Base-by-base conservation (phyloP, 2,797 vertebrate species). In the Cetoscarus ocellatus region DNA sequence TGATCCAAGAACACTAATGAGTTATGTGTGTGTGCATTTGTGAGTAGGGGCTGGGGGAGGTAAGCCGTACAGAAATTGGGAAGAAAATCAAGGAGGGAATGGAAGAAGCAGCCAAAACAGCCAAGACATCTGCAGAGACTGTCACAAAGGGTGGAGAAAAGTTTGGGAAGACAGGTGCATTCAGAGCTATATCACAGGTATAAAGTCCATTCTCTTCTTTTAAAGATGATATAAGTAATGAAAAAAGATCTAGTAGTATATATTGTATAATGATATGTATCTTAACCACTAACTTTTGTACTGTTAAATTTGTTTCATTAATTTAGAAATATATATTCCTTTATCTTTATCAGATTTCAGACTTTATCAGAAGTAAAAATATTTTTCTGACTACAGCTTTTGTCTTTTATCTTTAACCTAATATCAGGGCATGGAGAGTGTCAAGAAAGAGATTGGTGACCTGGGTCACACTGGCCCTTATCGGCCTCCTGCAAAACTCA, bases 161-260 rank as follows among this genome's bases (percentile, higher is more conserved):
- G 59, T 73, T 99, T 44, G 98, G 98, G 52, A 96, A 93, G 92
- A 97, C 94, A 0, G 94, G 97, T 1, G 98, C 98, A 0, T 99
- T 99, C 88, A 96, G 86, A 87, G 98, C 95, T 35, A 91, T 99
- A 66, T 98, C 98, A 36, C 97, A 99, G 96, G 98, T 98, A 82
- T 19, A 49, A 3, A 52, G 14, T 70, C 7, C 7, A 15, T 76
- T 17, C 15, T 38, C 27, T 19, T 19, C 4, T 10, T 17, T 11
- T 13, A 14, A 14, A 34, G 8, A 14, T 27, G 2, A 27, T 2
- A 27, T 27, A 27, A 27, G 27, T 27, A 4, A 27, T 27, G 27
- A 27, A 27, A 27, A 27, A 27, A 27, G 4, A 27, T 27, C 2
- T 27, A 27, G 27, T 27, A 27, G 27, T 4, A 27, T 27, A 2